These are phyloP conservation scores for Tetramorium bicarinatum DNA, from an alignment of 2,888 invertebrate genomes.

Conservation along the genomic window DNA sequence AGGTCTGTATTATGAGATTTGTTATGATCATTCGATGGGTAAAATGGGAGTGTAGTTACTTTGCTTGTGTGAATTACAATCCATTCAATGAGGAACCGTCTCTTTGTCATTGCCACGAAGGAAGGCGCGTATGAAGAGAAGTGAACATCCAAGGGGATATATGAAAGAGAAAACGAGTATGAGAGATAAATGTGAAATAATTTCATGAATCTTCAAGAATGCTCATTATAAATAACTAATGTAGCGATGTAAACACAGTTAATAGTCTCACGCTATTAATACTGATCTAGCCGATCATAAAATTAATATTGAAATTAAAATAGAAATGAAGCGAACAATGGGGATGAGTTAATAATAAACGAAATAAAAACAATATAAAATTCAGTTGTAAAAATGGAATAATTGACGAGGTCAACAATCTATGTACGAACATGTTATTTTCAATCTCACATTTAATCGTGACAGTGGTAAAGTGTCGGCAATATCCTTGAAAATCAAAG, in stretches of 20 bases:
- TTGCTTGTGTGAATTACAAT: constrained; percentile 39
- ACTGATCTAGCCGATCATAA: neutral
- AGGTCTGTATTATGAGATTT: constrained; percentile 26
- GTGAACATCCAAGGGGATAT: neutral
- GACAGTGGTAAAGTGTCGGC: neutral
- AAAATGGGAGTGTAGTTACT: neutral
- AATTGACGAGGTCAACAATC: neutral
- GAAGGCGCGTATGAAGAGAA: neutral
- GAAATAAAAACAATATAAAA: neutral
- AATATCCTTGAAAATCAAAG: constrained; percentile 2
- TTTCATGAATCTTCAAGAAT: neutral
- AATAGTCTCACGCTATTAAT: neutral
- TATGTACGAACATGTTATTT: neutral
- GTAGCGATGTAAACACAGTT: neutral
- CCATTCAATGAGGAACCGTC: constrained; percentile 1
- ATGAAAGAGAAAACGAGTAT: neutral
- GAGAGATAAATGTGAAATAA: neutral
- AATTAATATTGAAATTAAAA: constrained; percentile 3
- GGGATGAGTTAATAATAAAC: neutral
- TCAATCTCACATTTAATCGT: constrained; percentile 9
- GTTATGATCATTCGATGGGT: constrained; percentile 15
- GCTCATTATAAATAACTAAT: neutral
- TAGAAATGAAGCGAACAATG: neutral
- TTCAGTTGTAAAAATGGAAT: neutral
- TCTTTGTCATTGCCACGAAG: constrained; percentile 16